Percentiles rank a stretch among this genome's conserved stretches.
phyloP scores from a whole-genome alignment of 2,797 vertebrate genomes.

The Galagoides demidoff region DNA sequence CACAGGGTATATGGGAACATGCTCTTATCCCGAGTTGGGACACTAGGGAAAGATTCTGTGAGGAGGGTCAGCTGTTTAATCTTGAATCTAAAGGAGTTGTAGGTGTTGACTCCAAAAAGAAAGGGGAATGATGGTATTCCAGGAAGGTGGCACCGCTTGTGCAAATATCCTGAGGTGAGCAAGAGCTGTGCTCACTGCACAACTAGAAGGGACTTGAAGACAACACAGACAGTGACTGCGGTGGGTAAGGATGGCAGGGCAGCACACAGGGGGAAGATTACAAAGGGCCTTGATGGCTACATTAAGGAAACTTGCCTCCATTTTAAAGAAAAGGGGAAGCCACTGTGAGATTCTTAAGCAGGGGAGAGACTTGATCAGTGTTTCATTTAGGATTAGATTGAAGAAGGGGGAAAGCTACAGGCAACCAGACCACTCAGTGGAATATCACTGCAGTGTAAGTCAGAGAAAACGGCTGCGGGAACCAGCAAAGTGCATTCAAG shows the following conservation, averaged over 20 bases:
- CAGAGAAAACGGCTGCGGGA: constrained; percentile 44
- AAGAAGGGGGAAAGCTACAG: constrained; percentile 14
- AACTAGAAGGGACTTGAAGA: neutral
- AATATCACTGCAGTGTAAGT: neutral
- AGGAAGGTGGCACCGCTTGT: neutral
- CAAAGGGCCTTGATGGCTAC: constrained; percentile 40
- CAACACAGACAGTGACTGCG: neutral
- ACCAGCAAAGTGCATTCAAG: constrained; percentile 32
- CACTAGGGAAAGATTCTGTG: neutral
- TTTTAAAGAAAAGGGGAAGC: constrained; percentile 41
- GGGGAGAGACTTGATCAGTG: neutral
- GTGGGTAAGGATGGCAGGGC: neutral
- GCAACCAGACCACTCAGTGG: constrained; percentile 7
- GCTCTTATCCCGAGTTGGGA: neutral
- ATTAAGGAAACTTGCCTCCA: constrained; percentile 40
- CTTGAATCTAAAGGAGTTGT: neutral
- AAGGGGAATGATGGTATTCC: neutral
- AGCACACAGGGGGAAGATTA: neutral
- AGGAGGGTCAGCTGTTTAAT: neutral
- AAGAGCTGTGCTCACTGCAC: neutral
- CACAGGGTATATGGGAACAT: neutral
- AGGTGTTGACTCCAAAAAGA: neutral
- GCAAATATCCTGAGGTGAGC: neutral
- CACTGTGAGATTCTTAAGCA: constrained; percentile 53
- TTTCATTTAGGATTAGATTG: neutral